A percentile compares a stretch with the other conserved stretches of the same genome.
phyloP scores from a whole-genome alignment of 2,888 invertebrate genomes.

The Pemphredon lugubris region DNA sequence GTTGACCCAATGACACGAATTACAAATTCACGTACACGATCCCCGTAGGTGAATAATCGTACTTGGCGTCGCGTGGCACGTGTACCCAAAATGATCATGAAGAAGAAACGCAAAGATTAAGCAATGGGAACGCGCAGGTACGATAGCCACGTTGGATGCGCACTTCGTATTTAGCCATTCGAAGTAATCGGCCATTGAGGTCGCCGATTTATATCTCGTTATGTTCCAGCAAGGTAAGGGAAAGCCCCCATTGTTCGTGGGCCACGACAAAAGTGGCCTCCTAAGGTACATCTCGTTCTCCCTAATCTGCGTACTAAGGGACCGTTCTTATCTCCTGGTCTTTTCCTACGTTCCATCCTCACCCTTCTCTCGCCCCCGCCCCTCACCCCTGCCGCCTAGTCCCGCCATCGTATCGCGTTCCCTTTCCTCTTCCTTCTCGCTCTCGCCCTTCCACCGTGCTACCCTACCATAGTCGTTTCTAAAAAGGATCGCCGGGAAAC shows the following conservation, averaged over 20 bases:
- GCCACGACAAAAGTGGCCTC: slow-evolving; percentile 47
- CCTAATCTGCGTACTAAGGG: slow-evolving; percentile 61
- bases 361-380: background rate
- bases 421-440: slow-evolving; percentile 14
- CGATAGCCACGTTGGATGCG: slow-evolving; percentile 20
- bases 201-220: slow-evolving; percentile 62
- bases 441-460: slow-evolving; percentile 2
- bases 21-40: slow-evolving; percentile 48
- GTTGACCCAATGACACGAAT: background rate
- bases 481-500: slow-evolving; percentile 45
- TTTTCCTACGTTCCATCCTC: slow-evolving; percentile 20
- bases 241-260: slow-evolving; percentile 39
- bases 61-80: background rate
- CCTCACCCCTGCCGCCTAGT: slow-evolving; percentile 13
- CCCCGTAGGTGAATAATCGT: background rate
- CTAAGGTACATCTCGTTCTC: slow-evolving; percentile 44
- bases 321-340: slow-evolving; percentile 47
- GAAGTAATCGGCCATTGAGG: slow-evolving; percentile 55
- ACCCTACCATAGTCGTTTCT: slow-evolving; percentile 19
- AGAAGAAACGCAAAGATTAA: slow-evolving; percentile 31
- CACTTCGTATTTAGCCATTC: slow-evolving; percentile 49
- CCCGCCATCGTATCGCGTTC: background rate
- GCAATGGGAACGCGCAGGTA: slow-evolving; percentile 33
- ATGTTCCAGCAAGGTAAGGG: slow-evolving; percentile 16
- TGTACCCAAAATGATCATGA: slow-evolving; percentile 22